These are phyloP conservation scores for Mycogona germanica DNA, from an alignment of 2,888 invertebrate genomes.

Conservation along the genomic window DNA sequence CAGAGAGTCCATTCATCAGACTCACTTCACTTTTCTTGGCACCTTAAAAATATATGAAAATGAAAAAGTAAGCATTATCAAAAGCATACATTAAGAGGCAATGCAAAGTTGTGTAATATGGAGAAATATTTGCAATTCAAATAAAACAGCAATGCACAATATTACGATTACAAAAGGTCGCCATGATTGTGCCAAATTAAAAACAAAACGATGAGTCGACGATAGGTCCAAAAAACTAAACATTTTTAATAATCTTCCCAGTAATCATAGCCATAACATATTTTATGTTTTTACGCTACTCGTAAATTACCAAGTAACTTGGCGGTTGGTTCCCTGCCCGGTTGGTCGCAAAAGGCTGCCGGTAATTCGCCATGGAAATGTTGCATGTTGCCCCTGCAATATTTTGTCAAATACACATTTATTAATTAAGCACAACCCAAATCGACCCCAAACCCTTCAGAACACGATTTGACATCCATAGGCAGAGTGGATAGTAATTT, in stretches of 20 bases:
- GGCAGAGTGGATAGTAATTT: background rate
- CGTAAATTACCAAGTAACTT: slow-evolving; percentile 25
- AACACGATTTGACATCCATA: background rate
- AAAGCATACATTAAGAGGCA: background rate
- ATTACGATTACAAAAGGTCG: no score
- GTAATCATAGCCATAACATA: no score
- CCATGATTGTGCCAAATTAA: no score
- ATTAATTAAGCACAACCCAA: no score
- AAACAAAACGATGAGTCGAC: no score
- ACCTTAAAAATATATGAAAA: slow-evolving; percentile 21
- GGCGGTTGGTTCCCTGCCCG: slow-evolving; percentile 25
- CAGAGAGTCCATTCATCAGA: slow-evolving; percentile 44
- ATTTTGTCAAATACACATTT: no score
- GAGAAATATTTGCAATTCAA: no score
- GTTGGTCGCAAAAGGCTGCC: slow-evolving; percentile 27
- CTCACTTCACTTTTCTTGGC: slow-evolving; percentile 37
- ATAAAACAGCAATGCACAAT: no score
- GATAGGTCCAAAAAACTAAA: no score
- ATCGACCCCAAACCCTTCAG: background rate
- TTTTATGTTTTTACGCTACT: no score
- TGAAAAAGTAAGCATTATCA: background rate
- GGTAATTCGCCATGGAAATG: slow-evolving; percentile 28
- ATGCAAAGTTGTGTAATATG: no score
- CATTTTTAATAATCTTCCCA: no score
- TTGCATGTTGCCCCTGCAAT: slow-evolving; percentile 27